Evolutionary conservation across 2,113 vertebrate genomes (phyloP), one percentile per base, ranked within the genome.

Genomic region (Chiloscyllium plagiosum): DNA sequence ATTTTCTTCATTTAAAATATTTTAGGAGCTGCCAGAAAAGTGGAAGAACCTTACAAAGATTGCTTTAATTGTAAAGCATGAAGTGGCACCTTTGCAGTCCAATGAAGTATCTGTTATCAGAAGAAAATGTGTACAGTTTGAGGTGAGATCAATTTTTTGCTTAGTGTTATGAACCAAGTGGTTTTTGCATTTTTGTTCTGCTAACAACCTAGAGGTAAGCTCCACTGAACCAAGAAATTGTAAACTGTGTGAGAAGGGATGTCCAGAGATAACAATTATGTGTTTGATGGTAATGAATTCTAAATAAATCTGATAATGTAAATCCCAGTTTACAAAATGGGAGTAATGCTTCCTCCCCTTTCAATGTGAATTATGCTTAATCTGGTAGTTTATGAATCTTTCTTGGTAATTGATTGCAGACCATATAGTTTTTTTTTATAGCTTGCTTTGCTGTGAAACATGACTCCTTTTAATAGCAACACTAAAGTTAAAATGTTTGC

Each of bases 151-250:
- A 97, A 98, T 98, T 98, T 98, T 98, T 97, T 97, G 98, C 98
- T 99, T 98, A 98, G 98, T 98, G 98, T 98, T 98, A 97, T 98
- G 98, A 98, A 98, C 98, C 97, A 97, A 98, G 97, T 98, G 98
- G 98, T 98, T 98, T 47, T 99, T 98, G 98, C 97, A 96, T 97
- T 97, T 98, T 99, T 99, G 98, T 99, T 98, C 98, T 98, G 98
- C 98, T 99, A 99, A 99, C 99, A 99, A 98, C 98, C 98, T 98
- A 97, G 97, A 98, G 98, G 98, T 98, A 99, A 98, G 99, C 99
- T 99, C 98, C 99, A 99, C 96, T 98, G 99, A 99, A 98, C 98
- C 99, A 98, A 98, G 98, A 99, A 99, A 99, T 99, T 99, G 99
- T 99, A 99, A 99, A 99, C 98, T 99, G 98, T 98, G 98, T 98